These are phyloP conservation scores for Collichthys lucidus DNA, from an alignment of 2,113 vertebrate genomes.

Conservation along the genomic window DNA sequence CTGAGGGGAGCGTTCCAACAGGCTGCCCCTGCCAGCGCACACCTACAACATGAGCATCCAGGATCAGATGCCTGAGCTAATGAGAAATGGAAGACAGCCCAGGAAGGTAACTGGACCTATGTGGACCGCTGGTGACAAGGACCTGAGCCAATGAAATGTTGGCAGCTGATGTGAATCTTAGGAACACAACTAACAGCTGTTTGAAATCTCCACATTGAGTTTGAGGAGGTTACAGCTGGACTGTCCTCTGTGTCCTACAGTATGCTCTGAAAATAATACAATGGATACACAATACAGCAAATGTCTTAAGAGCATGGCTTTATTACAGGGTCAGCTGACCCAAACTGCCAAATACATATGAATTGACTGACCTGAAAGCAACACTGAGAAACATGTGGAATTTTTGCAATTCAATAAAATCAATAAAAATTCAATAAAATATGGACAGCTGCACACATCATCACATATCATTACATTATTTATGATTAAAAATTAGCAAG, in stretches of 20 bases:
- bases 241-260: neutral
- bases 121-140: neutral
- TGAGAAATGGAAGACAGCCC: neutral
- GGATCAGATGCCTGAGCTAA: slow-evolving; percentile 7
- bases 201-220: slow-evolving; percentile 10
- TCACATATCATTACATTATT: no score
- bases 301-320: neutral
- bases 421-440: no score
- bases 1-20: slow-evolving; percentile 45
- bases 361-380: no score
- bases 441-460: no score
- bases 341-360: no score
- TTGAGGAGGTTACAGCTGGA: slow-evolving; percentile 1
- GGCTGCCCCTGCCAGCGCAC: slow-evolving; percentile 21
- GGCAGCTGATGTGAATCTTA: slow-evolving; percentile 13
- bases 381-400: no score
- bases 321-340: neutral
- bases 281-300: neutral
- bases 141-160: slow-evolving; percentile 22
- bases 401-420: no score
- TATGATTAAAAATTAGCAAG: no score
- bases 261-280: neutral
- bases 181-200: slow-evolving; percentile 32
- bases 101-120: neutral
- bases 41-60: slow-evolving; percentile 39